These are phyloP conservation scores for Mystacides longicornis DNA, from an alignment of 2,888 invertebrate species.

Conservation along the genomic window DNA sequence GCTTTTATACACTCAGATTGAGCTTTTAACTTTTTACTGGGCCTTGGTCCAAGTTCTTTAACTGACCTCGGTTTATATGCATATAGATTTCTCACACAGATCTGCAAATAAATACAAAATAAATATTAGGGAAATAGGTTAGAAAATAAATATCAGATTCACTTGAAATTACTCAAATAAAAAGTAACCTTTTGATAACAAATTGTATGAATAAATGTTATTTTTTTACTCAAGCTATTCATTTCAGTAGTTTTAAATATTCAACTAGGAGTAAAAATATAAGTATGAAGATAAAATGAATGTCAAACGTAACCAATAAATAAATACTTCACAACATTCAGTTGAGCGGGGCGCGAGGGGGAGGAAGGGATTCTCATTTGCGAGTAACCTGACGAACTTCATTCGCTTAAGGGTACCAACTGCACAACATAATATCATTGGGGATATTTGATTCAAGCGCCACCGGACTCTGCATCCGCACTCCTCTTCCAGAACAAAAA, in stretches of 20 bases:
- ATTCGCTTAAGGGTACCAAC: no score
- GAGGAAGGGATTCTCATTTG: background rate
- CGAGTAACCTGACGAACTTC: no score
- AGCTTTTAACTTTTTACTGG: background rate
- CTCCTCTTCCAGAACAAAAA: background rate
- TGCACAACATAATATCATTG: no score
- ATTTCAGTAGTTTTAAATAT: no score
- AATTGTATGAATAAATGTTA: background rate
- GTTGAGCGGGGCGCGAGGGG: background rate
- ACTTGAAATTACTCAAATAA: background rate
- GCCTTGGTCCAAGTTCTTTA: background rate
- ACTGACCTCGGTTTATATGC: background rate
- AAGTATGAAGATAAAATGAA: no score
- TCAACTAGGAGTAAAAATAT: no score
- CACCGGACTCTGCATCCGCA: background rate
- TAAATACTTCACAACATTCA: background rate
- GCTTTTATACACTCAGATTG: background rate
- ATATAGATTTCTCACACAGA: background rate
- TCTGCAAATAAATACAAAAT: background rate
- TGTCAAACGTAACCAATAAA: no score
- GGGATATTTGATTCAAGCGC: background rate
- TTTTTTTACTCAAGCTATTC: no score
- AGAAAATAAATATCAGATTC: background rate
- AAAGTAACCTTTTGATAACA: background rate
- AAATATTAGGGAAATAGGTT: no score